These are phyloP conservation scores for Drosophila ezoana DNA, from an alignment of 2,888 invertebrate genomes.

Conservation along the genomic window DNA sequence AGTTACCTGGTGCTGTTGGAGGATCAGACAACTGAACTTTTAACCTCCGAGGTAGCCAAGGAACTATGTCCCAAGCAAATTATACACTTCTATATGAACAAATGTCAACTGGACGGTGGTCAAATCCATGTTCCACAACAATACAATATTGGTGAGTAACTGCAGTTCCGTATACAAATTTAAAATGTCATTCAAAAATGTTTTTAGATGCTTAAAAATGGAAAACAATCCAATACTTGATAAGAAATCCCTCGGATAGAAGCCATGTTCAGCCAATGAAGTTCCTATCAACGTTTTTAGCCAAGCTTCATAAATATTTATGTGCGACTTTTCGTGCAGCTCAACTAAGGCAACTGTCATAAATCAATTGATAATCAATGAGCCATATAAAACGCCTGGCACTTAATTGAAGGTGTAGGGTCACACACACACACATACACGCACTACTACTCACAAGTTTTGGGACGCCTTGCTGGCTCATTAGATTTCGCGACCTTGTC, in stretches of 20 bases:
- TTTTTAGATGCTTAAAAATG: background rate
- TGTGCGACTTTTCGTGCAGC: background rate
- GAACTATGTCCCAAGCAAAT: background rate
- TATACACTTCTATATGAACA: background rate
- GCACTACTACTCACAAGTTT: constrained; percentile 69
- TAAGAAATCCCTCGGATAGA: background rate
- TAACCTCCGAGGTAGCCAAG: background rate
- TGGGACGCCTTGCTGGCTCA: constrained; percentile 55
- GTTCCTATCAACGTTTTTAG: background rate
- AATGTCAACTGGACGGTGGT: background rate
- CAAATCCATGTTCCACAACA: background rate
- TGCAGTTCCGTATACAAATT: background rate
- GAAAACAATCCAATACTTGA: too few species aligned
- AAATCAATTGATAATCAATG: constrained; percentile 54
- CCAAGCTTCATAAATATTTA: too few species aligned
- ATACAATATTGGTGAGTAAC: background rate
- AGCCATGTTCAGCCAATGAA: background rate
- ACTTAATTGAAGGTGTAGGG: constrained; percentile 30
- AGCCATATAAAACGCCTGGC: constrained; percentile 35
- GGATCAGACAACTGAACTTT: background rate
- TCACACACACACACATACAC: constrained; percentile 7
- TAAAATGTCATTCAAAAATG: background rate
- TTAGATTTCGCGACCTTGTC: constrained; percentile 66
- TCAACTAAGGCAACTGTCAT: constrained; percentile 15
- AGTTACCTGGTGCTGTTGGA: background rate